Evolutionary conservation across 2,797 vertebrate species (phyloP).

Genomic region (Anolis apletophallus): DNA sequence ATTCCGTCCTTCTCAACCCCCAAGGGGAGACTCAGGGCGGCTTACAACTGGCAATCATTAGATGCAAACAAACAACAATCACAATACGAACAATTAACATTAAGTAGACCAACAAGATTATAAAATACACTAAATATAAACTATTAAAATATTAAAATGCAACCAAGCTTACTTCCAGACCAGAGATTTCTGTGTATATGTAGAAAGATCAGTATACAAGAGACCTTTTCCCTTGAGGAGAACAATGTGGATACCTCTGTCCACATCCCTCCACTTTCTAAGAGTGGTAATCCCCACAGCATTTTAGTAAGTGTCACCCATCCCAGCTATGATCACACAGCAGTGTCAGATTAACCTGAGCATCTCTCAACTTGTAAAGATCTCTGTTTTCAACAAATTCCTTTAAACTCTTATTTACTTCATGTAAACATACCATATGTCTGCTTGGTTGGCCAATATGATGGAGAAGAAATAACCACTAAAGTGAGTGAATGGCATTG

Average conservation of each 20-base stretch:
- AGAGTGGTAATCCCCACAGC: not conserved
- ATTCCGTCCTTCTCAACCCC: too few relatives aligned
- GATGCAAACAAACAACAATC: too few relatives aligned
- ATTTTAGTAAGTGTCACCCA: not conserved
- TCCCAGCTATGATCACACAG: not conserved
- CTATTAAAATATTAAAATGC: too few relatives aligned
- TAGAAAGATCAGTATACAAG: not conserved
- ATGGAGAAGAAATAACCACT: slow-evolving; percentile 49
- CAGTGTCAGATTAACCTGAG: not conserved
- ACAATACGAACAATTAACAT: too few relatives aligned
- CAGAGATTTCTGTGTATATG: not conserved
- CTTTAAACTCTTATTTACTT: not conserved
- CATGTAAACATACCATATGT: slow-evolving; percentile 58
- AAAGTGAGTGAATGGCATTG: not conserved
- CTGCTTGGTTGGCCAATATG: slow-evolving; percentile 65
- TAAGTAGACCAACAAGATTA: too few relatives aligned
- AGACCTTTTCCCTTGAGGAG: not conserved
- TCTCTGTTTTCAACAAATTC: slow-evolving; percentile 28
- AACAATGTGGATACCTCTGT: not conserved
- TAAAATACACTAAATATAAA: too few relatives aligned
- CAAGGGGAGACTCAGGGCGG: too few relatives aligned
- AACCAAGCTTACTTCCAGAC: not conserved
- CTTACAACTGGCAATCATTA: too few relatives aligned
- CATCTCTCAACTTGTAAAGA: slow-evolving; percentile 3
- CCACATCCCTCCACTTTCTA: not conserved